phyloP scores from a whole-genome alignment of 2,888 invertebrate genomes.

The Agapostemon virescens region DNA sequence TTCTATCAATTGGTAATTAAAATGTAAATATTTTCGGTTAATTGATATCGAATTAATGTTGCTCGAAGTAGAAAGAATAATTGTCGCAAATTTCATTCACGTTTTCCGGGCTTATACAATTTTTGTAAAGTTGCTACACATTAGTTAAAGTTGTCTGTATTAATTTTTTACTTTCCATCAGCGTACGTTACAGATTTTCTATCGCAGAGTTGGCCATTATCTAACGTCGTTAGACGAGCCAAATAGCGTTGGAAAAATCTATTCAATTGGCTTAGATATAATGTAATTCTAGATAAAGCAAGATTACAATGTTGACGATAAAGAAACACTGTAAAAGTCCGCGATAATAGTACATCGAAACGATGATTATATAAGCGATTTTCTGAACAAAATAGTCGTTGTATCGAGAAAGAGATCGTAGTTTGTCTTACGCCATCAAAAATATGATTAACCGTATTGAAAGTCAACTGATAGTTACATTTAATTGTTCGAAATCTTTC shows the following conservation, averaged over 20 bases:
- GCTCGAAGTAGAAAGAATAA: no score
- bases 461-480: background rate
- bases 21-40: background rate
- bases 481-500: background rate
- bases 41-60: background rate
- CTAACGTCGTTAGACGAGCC: background rate
- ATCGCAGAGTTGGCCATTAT: background rate
- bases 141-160: background rate
- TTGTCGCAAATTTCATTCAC: background rate
- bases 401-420: no score
- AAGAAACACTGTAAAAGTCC: constrained; percentile 36
- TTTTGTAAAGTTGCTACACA: background rate
- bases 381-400: constrained; percentile 30
- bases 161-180: background rate
- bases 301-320: constrained; percentile 45
- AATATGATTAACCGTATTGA: no score
- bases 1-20: background rate
- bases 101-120: background rate
- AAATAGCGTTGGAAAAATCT: constrained; percentile 8
- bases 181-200: background rate
- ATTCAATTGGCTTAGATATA: constrained; percentile 26
- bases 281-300: constrained; percentile 39
- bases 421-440: background rate
- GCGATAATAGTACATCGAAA: constrained; percentile 32
- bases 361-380: constrained; percentile 40